These are phyloP conservation scores for Pachydiplax longipennis DNA, from an alignment of 2,888 invertebrate genomes.

Conservation along the genomic window DNA sequence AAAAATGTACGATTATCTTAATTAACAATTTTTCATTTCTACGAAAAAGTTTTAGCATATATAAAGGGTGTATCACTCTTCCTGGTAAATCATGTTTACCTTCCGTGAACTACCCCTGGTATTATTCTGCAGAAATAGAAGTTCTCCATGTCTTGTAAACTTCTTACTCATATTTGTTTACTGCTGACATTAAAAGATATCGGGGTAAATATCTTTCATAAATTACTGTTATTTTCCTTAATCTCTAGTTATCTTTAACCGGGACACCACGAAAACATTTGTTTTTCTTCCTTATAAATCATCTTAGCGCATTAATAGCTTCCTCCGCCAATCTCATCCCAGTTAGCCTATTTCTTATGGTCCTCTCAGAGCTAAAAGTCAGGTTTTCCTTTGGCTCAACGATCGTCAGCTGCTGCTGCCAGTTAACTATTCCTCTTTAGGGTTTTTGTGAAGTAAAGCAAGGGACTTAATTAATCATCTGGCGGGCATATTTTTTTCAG, in stretches of 20 bases:
- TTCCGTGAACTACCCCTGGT: too few species aligned
- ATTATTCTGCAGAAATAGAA: not conserved
- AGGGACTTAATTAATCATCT: slow-evolving; percentile 13
- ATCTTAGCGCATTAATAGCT: slow-evolving; percentile 32
- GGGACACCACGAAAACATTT: slow-evolving; percentile 22
- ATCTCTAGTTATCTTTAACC: slow-evolving; percentile 9
- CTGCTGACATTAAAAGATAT: not conserved
- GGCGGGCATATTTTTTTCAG: not conserved
- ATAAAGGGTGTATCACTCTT: too few species aligned
- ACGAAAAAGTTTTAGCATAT: too few species aligned
- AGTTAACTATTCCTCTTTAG: slow-evolving; percentile 14
- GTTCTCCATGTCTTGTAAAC: not conserved
- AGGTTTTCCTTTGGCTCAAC: slow-evolving; percentile 3
- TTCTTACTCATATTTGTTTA: not conserved
- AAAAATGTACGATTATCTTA: too few species aligned
- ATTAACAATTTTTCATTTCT: too few species aligned
- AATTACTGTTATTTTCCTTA: not conserved
- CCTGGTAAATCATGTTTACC: too few species aligned
- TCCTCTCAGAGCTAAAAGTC: slow-evolving; percentile 26
- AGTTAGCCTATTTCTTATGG: slow-evolving; percentile 31
- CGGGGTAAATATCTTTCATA: not conserved
- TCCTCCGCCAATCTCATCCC: slow-evolving; percentile 30
- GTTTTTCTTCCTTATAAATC: slow-evolving; percentile 29
- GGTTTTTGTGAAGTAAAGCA: slow-evolving; percentile 20
- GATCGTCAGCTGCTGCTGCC: slow-evolving; percentile 39